Evolutionary conservation across 1,140 invertebrate species (phyloP).

Genomic region (Drosophila mojavensis): DNA sequence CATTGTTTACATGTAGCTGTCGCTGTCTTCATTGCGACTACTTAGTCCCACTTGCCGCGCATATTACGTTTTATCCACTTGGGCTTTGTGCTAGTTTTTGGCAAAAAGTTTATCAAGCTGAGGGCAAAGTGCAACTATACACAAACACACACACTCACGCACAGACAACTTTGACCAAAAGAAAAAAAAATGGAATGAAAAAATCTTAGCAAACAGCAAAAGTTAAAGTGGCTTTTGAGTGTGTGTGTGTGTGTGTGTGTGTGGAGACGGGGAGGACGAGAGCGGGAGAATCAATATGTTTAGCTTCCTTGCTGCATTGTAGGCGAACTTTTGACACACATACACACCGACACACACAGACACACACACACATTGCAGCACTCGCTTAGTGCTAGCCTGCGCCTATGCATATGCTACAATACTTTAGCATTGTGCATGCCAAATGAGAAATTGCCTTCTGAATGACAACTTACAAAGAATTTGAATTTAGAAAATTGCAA

Average conservation of each 20-base stretch:
- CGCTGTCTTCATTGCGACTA: constrained; percentile 9
- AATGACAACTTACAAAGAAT: constrained; percentile 82
- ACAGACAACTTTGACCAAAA: constrained; percentile 29
- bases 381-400: constrained; percentile 19
- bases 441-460: constrained; percentile 68
- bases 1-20: constrained; percentile 16
- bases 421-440: constrained; percentile 52
- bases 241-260: constrained; percentile 34
- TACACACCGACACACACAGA: constrained; percentile 25
- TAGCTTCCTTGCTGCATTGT: constrained; percentile 69
- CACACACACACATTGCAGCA: not conserved
- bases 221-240: constrained; percentile 68
- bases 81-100: constrained; percentile 60
- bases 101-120: constrained; percentile 58
- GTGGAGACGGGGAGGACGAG: not conserved
- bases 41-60: constrained; percentile 9
- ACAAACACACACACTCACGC: constrained; percentile 33
- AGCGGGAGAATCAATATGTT: constrained; percentile 67
- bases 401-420: constrained; percentile 54
- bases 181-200: constrained; percentile 27
- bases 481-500: constrained; percentile 82
- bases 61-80: constrained; percentile 36
- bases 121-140: constrained; percentile 33
- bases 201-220: constrained; percentile 75
- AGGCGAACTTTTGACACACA: constrained; percentile 74